Conservation (phyloP, 2,797 vertebrate species). For the Anableps anableps region DNA sequence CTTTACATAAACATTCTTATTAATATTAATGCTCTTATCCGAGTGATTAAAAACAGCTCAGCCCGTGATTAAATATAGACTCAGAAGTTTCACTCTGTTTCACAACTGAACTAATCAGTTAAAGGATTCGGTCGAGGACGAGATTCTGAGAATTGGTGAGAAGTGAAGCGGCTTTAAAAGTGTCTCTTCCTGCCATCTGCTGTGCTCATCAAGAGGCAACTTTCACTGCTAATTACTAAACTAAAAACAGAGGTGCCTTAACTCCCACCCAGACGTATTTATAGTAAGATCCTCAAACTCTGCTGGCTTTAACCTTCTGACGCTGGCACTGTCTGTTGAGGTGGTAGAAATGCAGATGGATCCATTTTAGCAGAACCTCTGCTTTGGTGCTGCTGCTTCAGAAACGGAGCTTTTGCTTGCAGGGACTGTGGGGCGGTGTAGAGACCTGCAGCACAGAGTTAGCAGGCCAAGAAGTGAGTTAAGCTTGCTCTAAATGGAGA, state of each 20-base stretch:
- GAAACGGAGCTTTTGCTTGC: no score
- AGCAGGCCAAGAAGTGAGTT: not conserved
- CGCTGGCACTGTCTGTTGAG: not conserved
- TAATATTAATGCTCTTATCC: slow-evolving; percentile 35
- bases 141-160: slow-evolving; percentile 7
- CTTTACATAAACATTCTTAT: slow-evolving; percentile 11
- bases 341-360: no score
- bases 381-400: not conserved
- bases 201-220: slow-evolving; percentile 2
- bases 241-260: slow-evolving; percentile 2
- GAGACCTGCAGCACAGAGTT: not conserved
- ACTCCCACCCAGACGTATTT: not conserved
- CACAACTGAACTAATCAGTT: slow-evolving; percentile 11
- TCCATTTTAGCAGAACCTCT: not conserved
- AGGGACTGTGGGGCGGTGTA: no score
- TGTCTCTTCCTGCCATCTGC: slow-evolving; percentile 7
- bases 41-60: not conserved
- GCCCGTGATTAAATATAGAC: slow-evolving; percentile 1
- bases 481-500: not conserved
- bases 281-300: not conserved
- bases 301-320: not conserved
- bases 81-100: slow-evolving; percentile 4
- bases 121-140: slow-evolving; percentile 7
- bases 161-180: slow-evolving; percentile 1
- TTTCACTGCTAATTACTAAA: not conserved